A percentile compares a stretch with the other conserved stretches of the same genome.
Conservation (phyloP, 2,888 invertebrate species). For the Drosophila putrida region DNA sequence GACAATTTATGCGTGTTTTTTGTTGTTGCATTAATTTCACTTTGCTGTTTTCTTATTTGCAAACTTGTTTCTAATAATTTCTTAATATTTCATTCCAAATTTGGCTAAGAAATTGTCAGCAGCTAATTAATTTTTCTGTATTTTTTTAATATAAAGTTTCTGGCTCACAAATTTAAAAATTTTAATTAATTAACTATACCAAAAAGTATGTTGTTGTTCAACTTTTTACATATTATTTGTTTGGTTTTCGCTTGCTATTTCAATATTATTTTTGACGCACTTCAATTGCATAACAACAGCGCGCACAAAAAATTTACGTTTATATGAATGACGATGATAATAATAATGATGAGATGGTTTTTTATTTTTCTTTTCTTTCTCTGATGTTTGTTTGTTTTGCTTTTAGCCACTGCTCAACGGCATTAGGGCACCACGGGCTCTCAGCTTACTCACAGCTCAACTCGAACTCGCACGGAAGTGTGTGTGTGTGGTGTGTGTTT, state of each 20-base stretch:
- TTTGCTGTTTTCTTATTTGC: slow-evolving; percentile 24
- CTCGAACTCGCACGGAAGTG: slow-evolving; percentile 5
- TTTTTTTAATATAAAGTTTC: slow-evolving; percentile 13
- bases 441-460: slow-evolving; percentile 37
- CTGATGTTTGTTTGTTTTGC: slow-evolving; percentile 53
- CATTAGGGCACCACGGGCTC: slow-evolving; percentile 33
- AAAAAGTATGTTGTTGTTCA: slow-evolving; percentile 26
- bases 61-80: slow-evolving; percentile 64
- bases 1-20: slow-evolving; percentile 20
- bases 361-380: slow-evolving; percentile 41
- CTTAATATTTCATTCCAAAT: slow-evolving; percentile 43
- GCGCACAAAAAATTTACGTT: slow-evolving; percentile 54
- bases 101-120: slow-evolving; percentile 21
- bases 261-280: slow-evolving; percentile 63
- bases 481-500: slow-evolving; percentile 18
- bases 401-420: slow-evolving; percentile 55
- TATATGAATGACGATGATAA: slow-evolving; percentile 41
- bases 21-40: slow-evolving; percentile 37
- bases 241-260: slow-evolving; percentile 25
- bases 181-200: slow-evolving; percentile 25
- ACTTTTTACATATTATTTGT: slow-evolving; percentile 42
- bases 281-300: slow-evolving; percentile 74
- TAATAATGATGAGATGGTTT: slow-evolving; percentile 47
- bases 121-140: slow-evolving; percentile 15
- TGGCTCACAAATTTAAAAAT: slow-evolving; percentile 32